Conservation (phyloP, 2,797 vertebrate genomes). For the Clarias platycephalus region DNA sequence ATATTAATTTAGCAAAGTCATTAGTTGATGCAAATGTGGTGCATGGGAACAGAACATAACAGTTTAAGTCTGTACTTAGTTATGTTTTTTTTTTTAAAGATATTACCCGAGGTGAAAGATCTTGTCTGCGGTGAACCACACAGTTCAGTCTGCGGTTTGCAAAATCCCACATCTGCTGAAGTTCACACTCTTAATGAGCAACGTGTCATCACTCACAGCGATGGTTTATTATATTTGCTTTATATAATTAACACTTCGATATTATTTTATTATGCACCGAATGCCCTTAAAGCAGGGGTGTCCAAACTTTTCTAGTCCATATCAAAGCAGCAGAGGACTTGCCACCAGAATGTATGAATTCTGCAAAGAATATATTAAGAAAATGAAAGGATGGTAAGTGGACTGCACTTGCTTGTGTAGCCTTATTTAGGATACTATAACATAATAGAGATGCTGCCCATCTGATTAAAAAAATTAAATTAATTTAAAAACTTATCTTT, state of each 20-base stretch:
- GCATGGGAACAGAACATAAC: background rate
- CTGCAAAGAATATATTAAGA: background rate
- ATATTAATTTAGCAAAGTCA: background rate
- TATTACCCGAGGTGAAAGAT: background rate
- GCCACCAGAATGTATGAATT: background rate
- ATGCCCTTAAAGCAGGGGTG: background rate
- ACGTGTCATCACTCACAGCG: background rate
- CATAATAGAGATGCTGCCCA: no score
- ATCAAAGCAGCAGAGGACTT: background rate
- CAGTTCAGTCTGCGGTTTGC: background rate
- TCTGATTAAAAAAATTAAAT: no score
- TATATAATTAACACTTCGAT: background rate
- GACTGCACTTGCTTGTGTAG: no score
- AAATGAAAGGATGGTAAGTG: background rate
- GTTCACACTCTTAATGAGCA: conserved; percentile 16
- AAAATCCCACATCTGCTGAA: conserved; percentile 4
- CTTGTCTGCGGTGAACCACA: conserved; percentile 3
- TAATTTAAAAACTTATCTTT: no score
- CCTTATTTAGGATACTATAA: no score
- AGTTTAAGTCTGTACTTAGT: background rate
- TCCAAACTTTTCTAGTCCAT: background rate
- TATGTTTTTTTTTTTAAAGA: background rate
- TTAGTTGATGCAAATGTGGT: background rate
- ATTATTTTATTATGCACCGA: no score
- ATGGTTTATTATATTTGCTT: background rate